These are phyloP conservation scores for Thamnophis sirtalis DNA, from an alignment of 2,113 vertebrate species.

Conservation along the genomic window DNA sequence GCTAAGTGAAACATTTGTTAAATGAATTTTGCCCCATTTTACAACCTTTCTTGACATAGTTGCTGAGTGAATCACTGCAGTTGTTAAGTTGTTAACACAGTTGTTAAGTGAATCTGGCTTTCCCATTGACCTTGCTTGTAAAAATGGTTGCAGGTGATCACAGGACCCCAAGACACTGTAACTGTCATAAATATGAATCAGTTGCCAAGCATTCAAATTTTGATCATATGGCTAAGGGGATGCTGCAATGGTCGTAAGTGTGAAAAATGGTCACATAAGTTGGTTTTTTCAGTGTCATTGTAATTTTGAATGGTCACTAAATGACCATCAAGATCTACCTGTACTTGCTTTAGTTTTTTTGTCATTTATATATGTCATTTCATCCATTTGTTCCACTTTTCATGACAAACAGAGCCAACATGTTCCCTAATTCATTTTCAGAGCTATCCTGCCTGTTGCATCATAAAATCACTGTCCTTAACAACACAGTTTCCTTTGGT, in stretches of 20 bases:
- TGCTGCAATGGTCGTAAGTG: not conserved
- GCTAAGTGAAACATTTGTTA: not conserved
- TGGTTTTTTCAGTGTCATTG: not conserved
- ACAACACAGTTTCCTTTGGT: not conserved
- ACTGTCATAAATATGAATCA: not conserved
- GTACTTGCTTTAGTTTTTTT: not conserved
- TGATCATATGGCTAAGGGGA: not conserved
- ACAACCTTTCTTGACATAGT: not conserved
- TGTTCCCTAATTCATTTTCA: not conserved
- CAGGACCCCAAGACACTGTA: not conserved
- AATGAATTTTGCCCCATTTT: not conserved
- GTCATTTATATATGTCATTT: not conserved
- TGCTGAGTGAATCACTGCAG: not conserved
- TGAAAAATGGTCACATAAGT: not conserved
- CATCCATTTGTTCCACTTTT: not conserved
- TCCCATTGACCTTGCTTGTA: not conserved
- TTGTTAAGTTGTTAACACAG: not conserved
- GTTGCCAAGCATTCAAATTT: not conserved
- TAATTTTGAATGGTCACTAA: not conserved
- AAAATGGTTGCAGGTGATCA: not conserved
- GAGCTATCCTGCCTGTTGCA: not conserved
- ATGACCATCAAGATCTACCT: not conserved
- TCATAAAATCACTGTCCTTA: not conserved
- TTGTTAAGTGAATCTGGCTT: not conserved
- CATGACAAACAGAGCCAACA: not conserved